Percentiles rank a stretch among this genome's conserved stretches.
Evolutionary conservation across 2,888 invertebrate genomes (phyloP).

Genomic region (Sialis lutaria): DNA sequence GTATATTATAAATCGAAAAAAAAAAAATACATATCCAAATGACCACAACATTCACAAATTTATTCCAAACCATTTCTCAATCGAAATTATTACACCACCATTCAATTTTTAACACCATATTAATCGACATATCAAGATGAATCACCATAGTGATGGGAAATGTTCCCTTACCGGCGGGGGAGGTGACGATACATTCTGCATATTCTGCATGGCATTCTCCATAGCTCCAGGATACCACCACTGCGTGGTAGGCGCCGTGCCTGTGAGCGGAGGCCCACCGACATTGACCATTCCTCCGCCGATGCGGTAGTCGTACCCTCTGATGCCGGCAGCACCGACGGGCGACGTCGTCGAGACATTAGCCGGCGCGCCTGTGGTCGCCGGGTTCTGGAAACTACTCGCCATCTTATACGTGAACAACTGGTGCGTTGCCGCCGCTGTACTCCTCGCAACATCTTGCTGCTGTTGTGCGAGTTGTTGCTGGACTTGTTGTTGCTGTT

Average conservation of each 20-base stretch:
- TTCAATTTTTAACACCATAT: too few species aligned
- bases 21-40: too few species aligned
- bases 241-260: constrained; percentile 32
- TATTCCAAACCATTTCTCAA: too few species aligned
- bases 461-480: constrained; percentile 28
- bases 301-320: constrained; percentile 58
- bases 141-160: too few species aligned
- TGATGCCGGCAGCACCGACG: constrained; percentile 29
- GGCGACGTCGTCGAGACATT: constrained; percentile 42
- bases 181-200: constrained; percentile 15
- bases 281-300: constrained; percentile 33
- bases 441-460: constrained; percentile 30
- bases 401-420: constrained; percentile 76
- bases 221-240: constrained; percentile 59
- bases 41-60: too few species aligned
- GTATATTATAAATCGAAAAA: too few species aligned
- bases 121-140: too few species aligned
- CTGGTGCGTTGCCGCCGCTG: constrained; percentile 48
- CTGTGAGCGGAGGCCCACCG: constrained; percentile 23
- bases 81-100: too few species aligned
- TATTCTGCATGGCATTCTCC: constrained; percentile 38
- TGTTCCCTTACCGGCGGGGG: constrained; percentile 6
- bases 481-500: constrained; percentile 21
- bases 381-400: constrained; percentile 58
- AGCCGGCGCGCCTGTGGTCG: constrained; percentile 46